Evolutionary conservation across 2,888 invertebrate genomes (phyloP), one percentile per base, ranked within the genome.

Genomic region (Perdita meconis): DNA sequence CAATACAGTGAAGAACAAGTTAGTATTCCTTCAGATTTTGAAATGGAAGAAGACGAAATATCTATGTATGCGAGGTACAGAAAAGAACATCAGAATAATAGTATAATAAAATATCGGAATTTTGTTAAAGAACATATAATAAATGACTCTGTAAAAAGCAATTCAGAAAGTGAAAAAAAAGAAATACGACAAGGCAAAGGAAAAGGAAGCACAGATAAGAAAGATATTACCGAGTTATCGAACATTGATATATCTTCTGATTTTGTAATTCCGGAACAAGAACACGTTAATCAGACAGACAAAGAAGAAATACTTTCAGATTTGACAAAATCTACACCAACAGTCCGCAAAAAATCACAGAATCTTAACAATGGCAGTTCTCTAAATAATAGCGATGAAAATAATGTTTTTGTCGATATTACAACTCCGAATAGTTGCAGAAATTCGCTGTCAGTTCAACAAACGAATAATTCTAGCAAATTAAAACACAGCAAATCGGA

Each of bases 21-120:
- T 60, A 16, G 22, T 42, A 26, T 4, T 56, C 36, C 6, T 47
- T 63, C 44, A 19, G 53, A 80, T 51, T 36, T 47, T 22, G 60
- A 80, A 63, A 59, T 13, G 19, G 38, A 64, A 24, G 80, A 80
- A 42, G 22, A 67, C 64, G 81, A 86, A 8, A 70, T 88, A 34
- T 91, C 91, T 1, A 89, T 88, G 85, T 91, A 90, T 69, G 81
- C 90, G 8, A 89, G 82, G 60, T 91, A 91, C 57, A 91, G 85
- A 77, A 86, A 64, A 56, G 59, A 42, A n/a, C 85, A 89, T 56
- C 50, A 68, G 5, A 63, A 85, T 16, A 91, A 91, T 40, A 91
- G 90, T 34, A 91, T 91, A 73, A 66, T 50, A n/a, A 85, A 87
- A 30, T 91, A 91, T 82, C 87, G 90, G 26, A n/a, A 40, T 68